A percentile compares a stretch with the other conserved stretches of the same genome.
Conservation (phyloP, 2,113 vertebrate genomes). For the Pantherophis guttatus region DNA sequence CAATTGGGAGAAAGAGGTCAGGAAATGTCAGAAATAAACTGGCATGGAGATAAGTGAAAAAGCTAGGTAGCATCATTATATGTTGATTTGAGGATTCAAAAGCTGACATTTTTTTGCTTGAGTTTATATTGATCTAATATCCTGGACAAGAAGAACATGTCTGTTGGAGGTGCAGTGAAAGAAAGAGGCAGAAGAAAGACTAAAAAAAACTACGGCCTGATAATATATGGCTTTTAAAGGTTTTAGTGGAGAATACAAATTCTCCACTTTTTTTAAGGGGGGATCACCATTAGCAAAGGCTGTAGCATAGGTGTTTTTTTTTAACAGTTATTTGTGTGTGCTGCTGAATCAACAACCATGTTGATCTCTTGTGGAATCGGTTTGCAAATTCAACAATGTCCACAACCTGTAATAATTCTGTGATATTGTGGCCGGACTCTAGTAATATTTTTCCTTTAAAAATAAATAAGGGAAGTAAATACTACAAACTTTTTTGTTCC, state of each 20-base stretch:
- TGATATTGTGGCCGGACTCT: background rate
- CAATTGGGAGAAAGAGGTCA: background rate
- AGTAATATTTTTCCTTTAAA: background rate
- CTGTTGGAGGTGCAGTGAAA: background rate
- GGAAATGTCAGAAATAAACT: background rate
- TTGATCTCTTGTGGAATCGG: background rate
- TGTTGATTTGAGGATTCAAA: background rate
- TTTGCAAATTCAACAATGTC: background rate
- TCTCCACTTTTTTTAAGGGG: background rate
- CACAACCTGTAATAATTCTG: background rate
- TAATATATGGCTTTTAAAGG: background rate
- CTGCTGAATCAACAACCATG: background rate
- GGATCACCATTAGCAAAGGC: background rate
- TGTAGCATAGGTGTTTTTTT: background rate
- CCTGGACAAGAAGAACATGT: conserved; percentile 4
- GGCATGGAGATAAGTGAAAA: conserved; percentile 4
- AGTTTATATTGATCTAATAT: conserved; percentile 13
- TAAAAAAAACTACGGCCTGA: background rate
- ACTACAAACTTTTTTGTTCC: background rate
- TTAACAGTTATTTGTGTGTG: background rate
- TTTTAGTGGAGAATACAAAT: background rate
- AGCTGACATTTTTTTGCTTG: background rate
- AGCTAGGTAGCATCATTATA: background rate
- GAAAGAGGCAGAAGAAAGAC: background rate
- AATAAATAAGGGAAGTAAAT: background rate